Evolutionary conservation across 1,140 invertebrate species (phyloP).

Genomic region (Tetramorium parvispinum): DNA sequence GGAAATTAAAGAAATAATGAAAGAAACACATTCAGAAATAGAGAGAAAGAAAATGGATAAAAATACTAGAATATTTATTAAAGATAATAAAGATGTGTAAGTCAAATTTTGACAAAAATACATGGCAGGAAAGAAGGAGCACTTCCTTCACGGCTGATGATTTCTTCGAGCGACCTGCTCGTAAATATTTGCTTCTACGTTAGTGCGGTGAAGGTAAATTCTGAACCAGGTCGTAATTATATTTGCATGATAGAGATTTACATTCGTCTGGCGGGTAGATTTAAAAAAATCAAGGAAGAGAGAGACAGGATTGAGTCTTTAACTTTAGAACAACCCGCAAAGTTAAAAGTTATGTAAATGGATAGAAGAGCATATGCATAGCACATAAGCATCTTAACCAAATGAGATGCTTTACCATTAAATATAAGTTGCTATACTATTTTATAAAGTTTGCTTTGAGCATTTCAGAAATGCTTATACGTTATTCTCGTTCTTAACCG

Average conservation of each 20-base stretch:
- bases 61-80: slow-evolving; percentile 60
- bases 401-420: background rate
- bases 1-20: background rate
- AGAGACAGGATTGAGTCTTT: background rate
- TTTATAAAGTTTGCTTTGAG: background rate
- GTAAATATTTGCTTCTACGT: slow-evolving; percentile 75
- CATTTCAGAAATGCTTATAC: background rate
- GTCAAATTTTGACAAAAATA: slow-evolving; percentile 62
- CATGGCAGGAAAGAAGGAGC: slow-evolving; percentile 22
- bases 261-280: slow-evolving; percentile 30
- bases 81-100: slow-evolving; percentile 48
- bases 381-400: background rate
- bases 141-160: slow-evolving; percentile 24
- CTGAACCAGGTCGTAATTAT: slow-evolving; percentile 64
- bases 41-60: background rate
- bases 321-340: background rate
- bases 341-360: slow-evolving; percentile 2
- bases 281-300: slow-evolving; percentile 51
- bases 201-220: slow-evolving; percentile 66
- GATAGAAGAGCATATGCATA: background rate
- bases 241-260: slow-evolving; percentile 48
- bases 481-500: background rate
- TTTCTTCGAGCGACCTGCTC: slow-evolving; percentile 51
- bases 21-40: background rate
- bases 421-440: background rate